Evolutionary conservation across 2,797 vertebrate species (phyloP).

Genomic region (Spinibarbus caldwelli): DNA sequence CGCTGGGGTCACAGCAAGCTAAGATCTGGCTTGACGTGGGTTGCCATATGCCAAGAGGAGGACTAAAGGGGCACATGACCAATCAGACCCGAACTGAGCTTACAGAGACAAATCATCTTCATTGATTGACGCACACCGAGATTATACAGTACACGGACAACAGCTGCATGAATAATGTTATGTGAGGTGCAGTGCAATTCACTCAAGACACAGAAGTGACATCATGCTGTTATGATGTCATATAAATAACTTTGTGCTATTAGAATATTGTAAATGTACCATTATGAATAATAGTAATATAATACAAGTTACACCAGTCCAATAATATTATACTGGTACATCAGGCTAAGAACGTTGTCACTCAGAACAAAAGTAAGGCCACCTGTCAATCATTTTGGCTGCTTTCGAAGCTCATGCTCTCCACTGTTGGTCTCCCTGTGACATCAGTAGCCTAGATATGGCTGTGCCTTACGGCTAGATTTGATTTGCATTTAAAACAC

Average conservation of each 20-base stretch:
- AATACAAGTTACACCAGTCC: constrained; percentile 11
- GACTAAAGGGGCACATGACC: constrained; percentile 30
- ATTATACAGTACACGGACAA: constrained; percentile 13
- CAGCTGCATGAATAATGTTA: constrained; percentile 12
- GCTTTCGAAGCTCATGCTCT: constrained; percentile 26
- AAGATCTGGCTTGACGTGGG: constrained; percentile 23
- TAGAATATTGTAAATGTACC: constrained; percentile 13
- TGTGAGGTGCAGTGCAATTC: constrained; percentile 11
- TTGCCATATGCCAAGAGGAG: constrained; percentile 4
- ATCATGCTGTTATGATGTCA: constrained; percentile 1
- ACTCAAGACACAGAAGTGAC: neutral
- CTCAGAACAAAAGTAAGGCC: neutral
- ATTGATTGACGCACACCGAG: constrained; percentile 1
- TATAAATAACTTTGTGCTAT: neutral
- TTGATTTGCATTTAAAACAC: constrained; percentile 37
- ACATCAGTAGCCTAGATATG: constrained; percentile 30
- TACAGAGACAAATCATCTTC: constrained; percentile 12
- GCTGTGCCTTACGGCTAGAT: constrained; percentile 10
- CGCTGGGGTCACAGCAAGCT: constrained; percentile 25
- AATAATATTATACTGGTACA: constrained; percentile 26
- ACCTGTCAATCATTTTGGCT: constrained; percentile 21
- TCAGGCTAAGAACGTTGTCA: constrained; percentile 17
- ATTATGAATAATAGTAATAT: neutral
- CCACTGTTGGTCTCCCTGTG: constrained; percentile 39
- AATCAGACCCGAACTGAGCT: constrained; percentile 20